Conservation (phyloP, 2,113 vertebrate species). For the Aleadryas rufinucha region DNA sequence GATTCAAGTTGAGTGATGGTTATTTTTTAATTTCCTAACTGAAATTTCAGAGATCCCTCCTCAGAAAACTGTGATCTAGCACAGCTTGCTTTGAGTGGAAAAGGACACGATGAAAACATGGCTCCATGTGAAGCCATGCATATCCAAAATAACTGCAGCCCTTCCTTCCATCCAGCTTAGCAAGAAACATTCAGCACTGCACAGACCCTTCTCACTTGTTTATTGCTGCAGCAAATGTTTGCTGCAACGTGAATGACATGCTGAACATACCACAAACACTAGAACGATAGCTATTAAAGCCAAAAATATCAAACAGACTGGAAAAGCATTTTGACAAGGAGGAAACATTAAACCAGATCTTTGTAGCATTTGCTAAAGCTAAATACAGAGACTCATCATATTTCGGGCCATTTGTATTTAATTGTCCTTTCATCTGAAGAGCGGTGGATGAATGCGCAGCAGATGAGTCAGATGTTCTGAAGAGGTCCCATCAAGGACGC, state of each 20-base stretch:
- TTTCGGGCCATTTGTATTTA: slow-evolving; percentile 43
- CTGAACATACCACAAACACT: slow-evolving; percentile 24
- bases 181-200: not conserved
- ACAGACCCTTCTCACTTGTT: not conserved
- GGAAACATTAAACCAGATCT: slow-evolving; percentile 30
- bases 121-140: not conserved
- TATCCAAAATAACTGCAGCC: not conserved
- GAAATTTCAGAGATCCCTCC: not conserved
- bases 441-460: not conserved
- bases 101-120: not conserved
- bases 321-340: slow-evolving; percentile 35
- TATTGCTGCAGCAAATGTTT: not conserved
- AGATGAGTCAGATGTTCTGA: slow-evolving; percentile 55
- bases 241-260: slow-evolving; percentile 13
- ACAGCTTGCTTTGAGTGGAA: not conserved
- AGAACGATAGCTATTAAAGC: not conserved
- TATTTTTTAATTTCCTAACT: not conserved
- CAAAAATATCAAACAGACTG: slow-evolving; percentile 38
- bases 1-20: not conserved
- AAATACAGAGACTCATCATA: slow-evolving; percentile 45
- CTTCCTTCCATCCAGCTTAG: not conserved
- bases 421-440: slow-evolving; percentile 59
- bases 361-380: slow-evolving; percentile 52
- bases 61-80: not conserved
- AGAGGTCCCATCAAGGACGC: slow-evolving; percentile 44